A percentile compares a stretch with the other conserved stretches of the same genome.
phyloP scores from a whole-genome alignment of 2,888 invertebrate genomes.

The Sipunculus nudus region DNA sequence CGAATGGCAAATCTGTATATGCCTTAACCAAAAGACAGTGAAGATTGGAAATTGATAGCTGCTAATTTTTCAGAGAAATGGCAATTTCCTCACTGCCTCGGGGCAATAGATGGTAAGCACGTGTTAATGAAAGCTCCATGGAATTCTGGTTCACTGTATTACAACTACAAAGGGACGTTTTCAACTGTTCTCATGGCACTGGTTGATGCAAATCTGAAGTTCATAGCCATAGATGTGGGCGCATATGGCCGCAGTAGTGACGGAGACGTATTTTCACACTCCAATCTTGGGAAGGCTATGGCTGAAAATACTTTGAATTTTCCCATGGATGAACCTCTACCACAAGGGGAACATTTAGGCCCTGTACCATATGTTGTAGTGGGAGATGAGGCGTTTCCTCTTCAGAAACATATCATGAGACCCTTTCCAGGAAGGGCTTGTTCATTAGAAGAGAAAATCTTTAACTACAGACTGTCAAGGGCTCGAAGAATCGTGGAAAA shows the following conservation, averaged over 20 bases:
- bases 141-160: background rate
- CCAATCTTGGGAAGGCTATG: conserved; percentile 4
- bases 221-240: conserved; percentile 10
- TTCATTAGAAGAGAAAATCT: conserved; percentile 7
- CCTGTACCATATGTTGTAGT: conserved; percentile 2
- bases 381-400: conserved; percentile 17
- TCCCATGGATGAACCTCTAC: background rate
- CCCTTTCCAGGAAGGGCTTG: conserved; percentile 6
- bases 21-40: too few relatives aligned
- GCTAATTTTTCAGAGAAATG: background rate
- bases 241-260: conserved; percentile 11
- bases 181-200: conserved; percentile 1
- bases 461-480: conserved; percentile 24
- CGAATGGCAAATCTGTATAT: too few relatives aligned
- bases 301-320: background rate
- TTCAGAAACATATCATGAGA: background rate
- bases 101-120: conserved; percentile 12
- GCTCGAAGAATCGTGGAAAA: conserved; percentile 15
- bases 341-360: conserved; percentile 7
- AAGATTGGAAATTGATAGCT: conserved; percentile 1
- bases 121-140: background rate
- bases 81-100: conserved; percentile 4
- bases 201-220: conserved; percentile 6
- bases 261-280: conserved; percentile 8
- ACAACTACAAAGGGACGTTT: conserved; percentile 6